Evolutionary conservation across 2,797 vertebrate species (phyloP).

Genomic region (Sternotherus odoratus): DNA sequence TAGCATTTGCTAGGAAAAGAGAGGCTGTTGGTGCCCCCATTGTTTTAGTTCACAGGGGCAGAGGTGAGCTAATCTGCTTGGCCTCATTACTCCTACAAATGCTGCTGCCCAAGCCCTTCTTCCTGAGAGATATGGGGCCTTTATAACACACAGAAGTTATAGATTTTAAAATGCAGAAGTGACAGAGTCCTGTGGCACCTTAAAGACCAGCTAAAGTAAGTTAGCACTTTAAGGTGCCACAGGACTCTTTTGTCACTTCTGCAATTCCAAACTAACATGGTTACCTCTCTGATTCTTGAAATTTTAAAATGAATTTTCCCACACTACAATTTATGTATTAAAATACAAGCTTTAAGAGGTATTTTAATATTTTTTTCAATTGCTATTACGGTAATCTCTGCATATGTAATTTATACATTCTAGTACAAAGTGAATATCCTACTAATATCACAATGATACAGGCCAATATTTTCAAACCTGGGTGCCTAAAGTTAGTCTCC

Average conservation of each 20-base stretch:
- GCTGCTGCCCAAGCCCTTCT: background rate
- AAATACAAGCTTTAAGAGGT: background rate
- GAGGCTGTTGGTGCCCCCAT: too few relatives aligned
- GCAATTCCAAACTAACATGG: too few relatives aligned
- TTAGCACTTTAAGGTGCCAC: too few relatives aligned
- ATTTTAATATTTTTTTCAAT: background rate
- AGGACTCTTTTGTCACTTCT: too few relatives aligned
- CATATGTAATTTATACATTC: background rate
- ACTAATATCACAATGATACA: background rate
- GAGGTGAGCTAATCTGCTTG: background rate
- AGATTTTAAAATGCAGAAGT: background rate
- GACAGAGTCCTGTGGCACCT: too few relatives aligned
- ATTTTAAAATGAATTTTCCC: background rate
- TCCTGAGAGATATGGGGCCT: background rate
- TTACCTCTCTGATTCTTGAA: too few relatives aligned
- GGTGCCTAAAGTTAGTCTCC: background rate
- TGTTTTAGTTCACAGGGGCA: fast-evolving
- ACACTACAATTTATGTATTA: background rate
- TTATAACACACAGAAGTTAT: background rate
- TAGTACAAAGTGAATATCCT: background rate
- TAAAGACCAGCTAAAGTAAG: too few relatives aligned
- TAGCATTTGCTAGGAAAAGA: background rate
- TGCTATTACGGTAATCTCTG: background rate
- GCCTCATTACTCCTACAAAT: background rate
- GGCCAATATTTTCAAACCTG: background rate